phyloP scores from a whole-genome alignment of 1,140 invertebrate species.

The Drosophila eugracilis region DNA sequence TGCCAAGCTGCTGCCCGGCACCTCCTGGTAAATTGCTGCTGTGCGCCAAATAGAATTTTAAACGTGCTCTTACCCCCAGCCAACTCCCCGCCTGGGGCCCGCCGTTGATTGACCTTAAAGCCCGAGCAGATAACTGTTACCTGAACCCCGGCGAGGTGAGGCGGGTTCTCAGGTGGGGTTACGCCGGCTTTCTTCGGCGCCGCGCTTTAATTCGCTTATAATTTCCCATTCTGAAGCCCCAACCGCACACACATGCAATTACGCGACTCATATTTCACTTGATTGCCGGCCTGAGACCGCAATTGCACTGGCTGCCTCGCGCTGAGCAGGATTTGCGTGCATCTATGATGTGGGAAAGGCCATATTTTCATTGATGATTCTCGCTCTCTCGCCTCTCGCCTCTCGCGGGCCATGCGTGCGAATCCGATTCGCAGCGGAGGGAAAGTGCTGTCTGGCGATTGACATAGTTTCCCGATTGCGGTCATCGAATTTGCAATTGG shows the following conservation, averaged over 20 bases:
- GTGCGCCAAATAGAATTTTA: conserved; percentile 78
- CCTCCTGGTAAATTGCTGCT: conserved; percentile 71
- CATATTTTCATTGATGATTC: conserved; percentile 53
- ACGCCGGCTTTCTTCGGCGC: conserved; percentile 24
- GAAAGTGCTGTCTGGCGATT: conserved; percentile 26
- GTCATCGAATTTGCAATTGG: background rate
- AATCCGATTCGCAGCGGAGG: conserved; percentile 10
- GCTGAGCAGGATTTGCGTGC: conserved; percentile 36
- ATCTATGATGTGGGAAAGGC: conserved; percentile 61
- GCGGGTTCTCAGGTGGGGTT: conserved; percentile 6
- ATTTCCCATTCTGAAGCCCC: conserved; percentile 33
- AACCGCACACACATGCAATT: conserved; percentile 40
- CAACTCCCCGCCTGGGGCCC: conserved; percentile 5
- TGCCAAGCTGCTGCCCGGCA: conserved; percentile 45
- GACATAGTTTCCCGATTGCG: conserved; percentile 26
- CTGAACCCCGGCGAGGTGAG: conserved; percentile 22
- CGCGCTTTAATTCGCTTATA: conserved; percentile 76
- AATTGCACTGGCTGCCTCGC: conserved; percentile 37
- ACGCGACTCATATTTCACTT: conserved; percentile 64
- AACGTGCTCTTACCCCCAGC: conserved; percentile 47
- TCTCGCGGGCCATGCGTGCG: conserved; percentile 31
- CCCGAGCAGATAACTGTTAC: conserved; percentile 62
- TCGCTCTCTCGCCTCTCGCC: conserved; percentile 27
- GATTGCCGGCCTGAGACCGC: conserved; percentile 49
- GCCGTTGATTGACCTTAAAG: conserved; percentile 75